Evolutionary conservation across 2,888 invertebrate genomes (phyloP), one percentile per base, ranked within the genome.

Genomic region (Cheilosia vernalis): DNA sequence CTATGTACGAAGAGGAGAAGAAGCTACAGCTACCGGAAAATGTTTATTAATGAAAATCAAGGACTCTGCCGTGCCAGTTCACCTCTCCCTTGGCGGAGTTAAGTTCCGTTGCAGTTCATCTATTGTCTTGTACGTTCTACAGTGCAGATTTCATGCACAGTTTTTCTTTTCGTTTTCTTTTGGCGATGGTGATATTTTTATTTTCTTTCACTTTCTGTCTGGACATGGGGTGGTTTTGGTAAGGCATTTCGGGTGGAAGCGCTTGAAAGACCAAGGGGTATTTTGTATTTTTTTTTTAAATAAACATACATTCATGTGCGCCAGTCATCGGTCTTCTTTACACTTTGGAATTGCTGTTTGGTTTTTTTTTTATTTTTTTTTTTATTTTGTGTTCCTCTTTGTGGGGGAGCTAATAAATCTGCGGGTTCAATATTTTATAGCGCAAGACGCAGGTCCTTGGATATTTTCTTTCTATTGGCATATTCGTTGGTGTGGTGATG

Each of bases 11-110:
- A 17, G 33, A 51, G 47, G 51, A 33, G 61, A 30, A 47, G 21
- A 72, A 30, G 19, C 49, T 51, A 58, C 67, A 70, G 51, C 63
- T 66, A 67, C 70, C 76, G 66, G 80, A 74, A 84, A 84, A 80
- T 74, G 81, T 85, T 85, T 85, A 81, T 81, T 85, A 72, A 81
- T 85, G 85, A 77, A 81, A 72, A 85, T 81, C 76, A 85, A 85
- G 76, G 80, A 72, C 76, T 80, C 76, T 61, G 4, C 60, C 64
- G 37, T 51, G 44, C 66, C 72, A 55, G 66, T 56, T 58, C 42
- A 5, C 53, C 61, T 10, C 64, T 17, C 53, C 44, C 51, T 30
- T 19, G 24, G 60, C 17, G 24, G 42, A 37, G 37, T 17, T 55
- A 5, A 55, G 44, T 79, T 73, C 72, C 73, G 53, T 44, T 84